Conservation (phyloP, 2,797 vertebrate genomes). For the Clarias platycephalus region DNA sequence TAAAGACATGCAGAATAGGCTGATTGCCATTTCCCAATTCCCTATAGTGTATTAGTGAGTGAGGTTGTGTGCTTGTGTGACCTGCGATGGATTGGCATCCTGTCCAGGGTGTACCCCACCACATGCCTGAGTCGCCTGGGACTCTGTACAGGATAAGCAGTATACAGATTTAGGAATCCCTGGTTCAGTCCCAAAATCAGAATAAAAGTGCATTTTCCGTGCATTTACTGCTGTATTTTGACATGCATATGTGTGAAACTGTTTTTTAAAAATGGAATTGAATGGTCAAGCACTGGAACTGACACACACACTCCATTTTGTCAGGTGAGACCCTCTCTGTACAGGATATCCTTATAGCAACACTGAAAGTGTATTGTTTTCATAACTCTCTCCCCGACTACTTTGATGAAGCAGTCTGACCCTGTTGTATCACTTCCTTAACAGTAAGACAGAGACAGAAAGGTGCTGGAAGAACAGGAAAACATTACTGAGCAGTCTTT, state of each 20-base stretch:
- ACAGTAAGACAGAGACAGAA: slow-evolving; percentile 32
- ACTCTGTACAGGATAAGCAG: too few relatives aligned
- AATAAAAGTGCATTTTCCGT: background rate
- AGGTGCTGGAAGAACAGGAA: slow-evolving; percentile 18
- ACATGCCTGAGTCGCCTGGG: too few relatives aligned
- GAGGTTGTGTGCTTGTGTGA: too few relatives aligned
- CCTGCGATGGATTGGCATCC: too few relatives aligned
- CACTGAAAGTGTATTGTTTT: slow-evolving; percentile 39
- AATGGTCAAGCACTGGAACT: background rate
- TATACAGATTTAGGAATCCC: background rate
- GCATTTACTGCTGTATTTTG: background rate
- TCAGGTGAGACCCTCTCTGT: slow-evolving; percentile 35
- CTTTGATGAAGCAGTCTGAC: slow-evolving; percentile 42
- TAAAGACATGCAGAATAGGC: too few relatives aligned
- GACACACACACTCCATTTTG: background rate
- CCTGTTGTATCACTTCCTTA: slow-evolving; percentile 49
- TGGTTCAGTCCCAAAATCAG: too few relatives aligned
- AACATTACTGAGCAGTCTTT: slow-evolving; percentile 25
- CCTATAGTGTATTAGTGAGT: too few relatives aligned
- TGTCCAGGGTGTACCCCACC: too few relatives aligned
- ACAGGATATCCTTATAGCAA: slow-evolving; percentile 50
- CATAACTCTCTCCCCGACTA: background rate
- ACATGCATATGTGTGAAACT: background rate
- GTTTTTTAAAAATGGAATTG: slow-evolving; percentile 27
- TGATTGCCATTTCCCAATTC: too few relatives aligned